Conservation (phyloP, 1,140 invertebrate species). For the Aradophagus sp. region DNA sequence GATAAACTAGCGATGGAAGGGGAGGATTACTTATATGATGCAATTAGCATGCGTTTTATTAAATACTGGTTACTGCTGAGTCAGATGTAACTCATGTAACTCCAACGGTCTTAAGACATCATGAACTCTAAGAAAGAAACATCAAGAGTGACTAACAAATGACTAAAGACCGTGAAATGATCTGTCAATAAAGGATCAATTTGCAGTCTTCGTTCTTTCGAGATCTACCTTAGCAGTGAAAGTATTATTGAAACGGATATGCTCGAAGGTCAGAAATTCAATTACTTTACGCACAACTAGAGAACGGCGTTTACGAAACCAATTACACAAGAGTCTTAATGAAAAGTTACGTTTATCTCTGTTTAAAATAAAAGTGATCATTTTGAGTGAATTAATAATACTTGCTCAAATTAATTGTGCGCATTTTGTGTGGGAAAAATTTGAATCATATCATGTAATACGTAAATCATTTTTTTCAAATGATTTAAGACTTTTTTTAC, state of each 20-base stretch:
- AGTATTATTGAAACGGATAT: conserved; percentile 53
- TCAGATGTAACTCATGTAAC: conserved; percentile 7
- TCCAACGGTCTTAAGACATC: conserved; percentile 20
- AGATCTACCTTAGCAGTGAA: conserved; percentile 44
- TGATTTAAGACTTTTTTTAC: too few species aligned
- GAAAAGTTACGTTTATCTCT: conserved; percentile 37
- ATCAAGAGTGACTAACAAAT: conserved; percentile 53
- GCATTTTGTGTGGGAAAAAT: conserved; percentile 21
- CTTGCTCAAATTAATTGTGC: conserved; percentile 18
- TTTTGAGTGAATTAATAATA: conserved; percentile 19
- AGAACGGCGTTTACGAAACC: conserved; percentile 44
- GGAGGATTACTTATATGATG: conserved; percentile 47
- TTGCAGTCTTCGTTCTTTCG: conserved; percentile 39
- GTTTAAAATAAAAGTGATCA: conserved; percentile 29
- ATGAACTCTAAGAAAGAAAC: conserved; percentile 41
- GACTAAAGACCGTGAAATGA: conserved; percentile 53
- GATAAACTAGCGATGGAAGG: too few species aligned
- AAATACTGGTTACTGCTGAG: conserved; percentile 32
- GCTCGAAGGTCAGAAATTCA: conserved; percentile 54
- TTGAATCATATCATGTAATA: too few species aligned
- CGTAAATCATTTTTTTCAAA: too few species aligned
- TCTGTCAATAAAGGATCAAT: conserved; percentile 58
- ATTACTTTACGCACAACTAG: conserved; percentile 47
- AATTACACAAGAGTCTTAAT: conserved; percentile 47
- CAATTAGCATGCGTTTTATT: conserved; percentile 56